phyloP scores from a whole-genome alignment of 2,113 vertebrate genomes.

The Copsychus sechellarum region DNA sequence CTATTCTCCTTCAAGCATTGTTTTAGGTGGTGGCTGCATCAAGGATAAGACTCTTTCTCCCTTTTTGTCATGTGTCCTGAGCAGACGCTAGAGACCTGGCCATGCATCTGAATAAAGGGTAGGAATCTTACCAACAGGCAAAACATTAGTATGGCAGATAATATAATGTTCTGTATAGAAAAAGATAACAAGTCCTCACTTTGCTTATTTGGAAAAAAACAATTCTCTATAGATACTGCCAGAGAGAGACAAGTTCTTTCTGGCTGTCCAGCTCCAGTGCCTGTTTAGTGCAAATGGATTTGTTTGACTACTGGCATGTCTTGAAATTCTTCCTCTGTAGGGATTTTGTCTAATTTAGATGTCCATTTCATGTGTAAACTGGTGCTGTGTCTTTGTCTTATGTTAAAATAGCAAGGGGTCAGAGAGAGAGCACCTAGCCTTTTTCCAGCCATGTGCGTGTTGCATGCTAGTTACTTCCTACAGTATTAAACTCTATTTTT shows the following conservation, averaged over 20 bases:
- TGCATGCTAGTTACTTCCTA: background rate
- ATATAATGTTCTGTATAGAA: background rate
- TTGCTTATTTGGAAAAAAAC: background rate
- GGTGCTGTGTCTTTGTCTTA: background rate
- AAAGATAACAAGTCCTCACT: background rate
- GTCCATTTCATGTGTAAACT: background rate
- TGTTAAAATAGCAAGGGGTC: background rate
- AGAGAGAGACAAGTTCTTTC: background rate
- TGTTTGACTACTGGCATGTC: background rate
- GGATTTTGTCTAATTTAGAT: background rate
- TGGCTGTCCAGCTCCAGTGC: background rate
- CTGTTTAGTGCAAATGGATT: background rate
- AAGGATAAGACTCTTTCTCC: slow-evolving; percentile 40
- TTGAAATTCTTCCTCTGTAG: background rate
- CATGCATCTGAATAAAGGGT: background rate
- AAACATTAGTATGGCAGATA: slow-evolving; percentile 3
- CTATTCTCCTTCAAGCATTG: slow-evolving; percentile 22
- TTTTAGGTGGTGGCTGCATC: slow-evolving; percentile 57
- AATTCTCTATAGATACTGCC: background rate
- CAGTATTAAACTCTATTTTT: background rate
- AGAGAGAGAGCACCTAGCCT: background rate
- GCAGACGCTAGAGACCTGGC: background rate
- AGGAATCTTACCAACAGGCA: background rate
- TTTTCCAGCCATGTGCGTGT: fast-evolving
- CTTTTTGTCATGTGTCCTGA: background rate